phyloP scores from a whole-genome alignment of 1,140 invertebrate species.

The Zaprionus lachaisei region DNA sequence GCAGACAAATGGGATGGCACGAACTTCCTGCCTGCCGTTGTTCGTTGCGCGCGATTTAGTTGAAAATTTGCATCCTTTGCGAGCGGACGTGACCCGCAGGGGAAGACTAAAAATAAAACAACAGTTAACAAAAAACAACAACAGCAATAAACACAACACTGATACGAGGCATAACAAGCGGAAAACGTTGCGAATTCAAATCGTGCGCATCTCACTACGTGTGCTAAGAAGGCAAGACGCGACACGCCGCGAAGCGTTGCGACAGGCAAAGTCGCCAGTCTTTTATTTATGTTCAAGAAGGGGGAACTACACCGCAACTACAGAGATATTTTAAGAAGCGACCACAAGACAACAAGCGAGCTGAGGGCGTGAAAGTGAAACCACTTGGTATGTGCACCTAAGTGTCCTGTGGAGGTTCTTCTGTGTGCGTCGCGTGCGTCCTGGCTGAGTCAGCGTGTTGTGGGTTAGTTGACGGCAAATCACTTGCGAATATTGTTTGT shows the following conservation, averaged over 20 bases:
- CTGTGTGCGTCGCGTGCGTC: constrained; percentile 22
- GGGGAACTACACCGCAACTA: constrained; percentile 9
- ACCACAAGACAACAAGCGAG: constrained; percentile 42
- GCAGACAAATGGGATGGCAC: constrained; percentile 20
- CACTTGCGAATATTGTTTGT: constrained; percentile 71
- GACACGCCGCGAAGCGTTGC: constrained; percentile 8
- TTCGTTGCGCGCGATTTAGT: constrained; percentile 57
- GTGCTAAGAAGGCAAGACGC: background rate
- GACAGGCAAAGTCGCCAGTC: background rate
- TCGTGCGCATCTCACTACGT: constrained; percentile 22
- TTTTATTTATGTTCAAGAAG: constrained; percentile 26
- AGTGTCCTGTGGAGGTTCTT: constrained; percentile 8
- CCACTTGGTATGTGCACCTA: constrained; percentile 51
- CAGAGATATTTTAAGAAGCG: constrained; percentile 31
- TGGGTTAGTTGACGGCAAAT: constrained; percentile 35
- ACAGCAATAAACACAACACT: background rate
- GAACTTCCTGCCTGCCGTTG: constrained; percentile 42
- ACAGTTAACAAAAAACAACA: background rate
- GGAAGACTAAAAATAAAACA: constrained; percentile 9
- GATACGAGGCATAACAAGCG: constrained; percentile 45
- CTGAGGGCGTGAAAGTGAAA: constrained; percentile 48
- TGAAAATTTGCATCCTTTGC: constrained; percentile 75
- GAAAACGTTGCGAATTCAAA: constrained; percentile 26
- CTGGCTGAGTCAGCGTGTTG: constrained; percentile 43
- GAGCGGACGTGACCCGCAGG: constrained; percentile 66